Base-by-base conservation (phyloP, 2,888 invertebrate genomes). In the Octodonta nipae region DNA sequence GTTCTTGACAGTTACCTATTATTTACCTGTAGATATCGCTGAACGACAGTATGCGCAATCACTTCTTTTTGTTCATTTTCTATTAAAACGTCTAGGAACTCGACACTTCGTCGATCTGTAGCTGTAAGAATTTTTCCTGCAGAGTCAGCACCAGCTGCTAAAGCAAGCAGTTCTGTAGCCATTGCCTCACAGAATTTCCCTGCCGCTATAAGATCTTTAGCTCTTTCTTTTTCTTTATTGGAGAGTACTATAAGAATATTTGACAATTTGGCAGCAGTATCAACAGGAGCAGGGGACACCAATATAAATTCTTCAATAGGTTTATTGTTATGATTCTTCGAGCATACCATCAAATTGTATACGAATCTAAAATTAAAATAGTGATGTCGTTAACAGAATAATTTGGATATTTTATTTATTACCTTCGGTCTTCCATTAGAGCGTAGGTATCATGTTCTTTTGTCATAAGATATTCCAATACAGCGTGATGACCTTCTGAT, bases 61-160 rank as follows among this genome's bases (percentile, higher is more conserved):
- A 87, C 87, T 66, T 93, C 92, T 59, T 95, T 98, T 59, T 96
- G 96, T 60, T 98, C 96, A 57, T 93, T 92, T 63, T 98, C 96
- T 47, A 98, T 98, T 26, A 98, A 70, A 0, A 95, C 88, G 58
- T 96, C 95, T 41, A 95, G 69, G 63, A 95, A 91, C 54, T 93
- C 95, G 12, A 88, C 82, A 55, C 89, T 93, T 36, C 91, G 70
- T 44, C 86, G 76, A 60, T 98, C 98, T 30, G 91, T 87, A 28
- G 98, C 89, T 33, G 93, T 91, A 24, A 98, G 72, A 38, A 98
- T 81, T 49, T 87, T 75, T 0, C 92, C 93, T 2, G 96, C 91
- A 3, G 91, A 92, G 64, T 93, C 89, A 0, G 87, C 81, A 5
- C 89, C 89, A 2, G 93, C 88, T 0, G 93, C 92, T 30, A 96